Base-by-base conservation (phyloP, 2,888 invertebrate species). In the Pinctada fucata region DNA sequence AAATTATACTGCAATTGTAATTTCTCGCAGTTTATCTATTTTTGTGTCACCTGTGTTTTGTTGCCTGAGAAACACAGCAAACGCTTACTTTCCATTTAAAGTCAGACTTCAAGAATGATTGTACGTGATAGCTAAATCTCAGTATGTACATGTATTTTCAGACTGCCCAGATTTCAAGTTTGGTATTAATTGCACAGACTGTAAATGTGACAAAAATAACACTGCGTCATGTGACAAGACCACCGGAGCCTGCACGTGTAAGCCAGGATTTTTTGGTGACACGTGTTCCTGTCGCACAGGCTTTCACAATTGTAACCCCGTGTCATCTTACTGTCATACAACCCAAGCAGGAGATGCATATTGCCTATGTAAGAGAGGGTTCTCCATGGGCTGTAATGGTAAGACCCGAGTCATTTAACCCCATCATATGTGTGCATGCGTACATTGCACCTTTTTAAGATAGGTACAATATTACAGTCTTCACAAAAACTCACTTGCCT, bases 191-290 rank as follows among this genome's bases (percentile, higher is more conserved):
- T 74, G 74, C 51, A 49, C 47, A n/a, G 65, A 48, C 10, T 75
- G 75, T 69, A 5, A n/a, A n/a, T 75, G 75, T 69, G 63, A 58
- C 69, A 58, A n/a, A 16, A 52, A 52, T 16, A 75, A 75, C 49
- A 69, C 69, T 8, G 2, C n/a, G 3, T 69, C 68, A 10, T 75
- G 75, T 69, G 49, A 75, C 52, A 68, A 69, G 47, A 47, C 16
- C 3, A 69, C 68, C 13, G 75, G 75, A 10, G n/a, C 31, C 1
- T 75, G 75, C 45, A 31, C 13, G 2, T 75, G 75, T 48, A 75
- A 69, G 49, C 51, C 75, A n/a, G 75, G 75, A 3, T 75, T 69
- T 58, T 31, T 16, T 13, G 75, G 75, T 52, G 52, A 50, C 5
- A 52, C 31, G 3, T 75, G 75, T 52, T 45, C 45, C 65, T 74